A percentile compares a stretch with the other conserved stretches of the same genome.
phyloP scores from a whole-genome alignment of 2,888 invertebrate species.

The Oscheius sp. region DNA sequence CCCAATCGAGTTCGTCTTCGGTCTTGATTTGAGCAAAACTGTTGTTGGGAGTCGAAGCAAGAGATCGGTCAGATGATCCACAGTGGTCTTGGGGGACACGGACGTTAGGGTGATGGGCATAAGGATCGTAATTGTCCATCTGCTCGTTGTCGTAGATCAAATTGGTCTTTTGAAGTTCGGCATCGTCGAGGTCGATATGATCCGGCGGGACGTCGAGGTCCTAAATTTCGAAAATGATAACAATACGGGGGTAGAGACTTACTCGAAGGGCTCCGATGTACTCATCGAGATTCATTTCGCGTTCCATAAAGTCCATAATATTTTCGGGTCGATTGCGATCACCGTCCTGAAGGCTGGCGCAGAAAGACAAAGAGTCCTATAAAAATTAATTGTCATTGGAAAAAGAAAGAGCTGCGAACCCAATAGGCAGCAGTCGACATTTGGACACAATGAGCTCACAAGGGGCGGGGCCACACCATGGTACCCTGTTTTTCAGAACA shows the following conservation, averaged over 20 bases:
- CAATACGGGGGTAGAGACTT: neutral
- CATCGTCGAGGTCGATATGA: constrained; percentile 41
- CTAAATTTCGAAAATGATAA: no score
- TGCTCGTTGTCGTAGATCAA: constrained; percentile 35
- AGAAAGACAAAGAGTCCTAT: constrained; percentile 30
- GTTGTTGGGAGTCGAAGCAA: constrained; percentile 5
- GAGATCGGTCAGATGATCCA: constrained; percentile 18
- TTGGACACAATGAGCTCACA: constrained; percentile 13
- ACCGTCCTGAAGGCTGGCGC: constrained; percentile 29
- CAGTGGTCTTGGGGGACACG: neutral
- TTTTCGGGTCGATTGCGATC: constrained; percentile 29
- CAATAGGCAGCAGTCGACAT: constrained; percentile 15
- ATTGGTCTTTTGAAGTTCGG: constrained; percentile 37
- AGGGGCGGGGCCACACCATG: neutral
- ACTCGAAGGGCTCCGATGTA: constrained; percentile 30
- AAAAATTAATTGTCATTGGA: neutral
- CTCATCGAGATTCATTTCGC: constrained; percentile 40
- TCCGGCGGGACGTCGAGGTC: constrained; percentile 41
- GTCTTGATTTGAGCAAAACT: constrained; percentile 5
- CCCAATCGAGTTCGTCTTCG: constrained; percentile 10
- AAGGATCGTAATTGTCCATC: constrained; percentile 24
- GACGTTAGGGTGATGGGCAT: constrained; percentile 14
- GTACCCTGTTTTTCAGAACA: constrained; percentile 23
- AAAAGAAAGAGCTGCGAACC: neutral
- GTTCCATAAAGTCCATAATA: constrained; percentile 44